A percentile compares a stretch with the other conserved stretches of the same genome.
Evolutionary conservation across 2,888 invertebrate species (phyloP).

Genomic region (Spodoptera picta): DNA sequence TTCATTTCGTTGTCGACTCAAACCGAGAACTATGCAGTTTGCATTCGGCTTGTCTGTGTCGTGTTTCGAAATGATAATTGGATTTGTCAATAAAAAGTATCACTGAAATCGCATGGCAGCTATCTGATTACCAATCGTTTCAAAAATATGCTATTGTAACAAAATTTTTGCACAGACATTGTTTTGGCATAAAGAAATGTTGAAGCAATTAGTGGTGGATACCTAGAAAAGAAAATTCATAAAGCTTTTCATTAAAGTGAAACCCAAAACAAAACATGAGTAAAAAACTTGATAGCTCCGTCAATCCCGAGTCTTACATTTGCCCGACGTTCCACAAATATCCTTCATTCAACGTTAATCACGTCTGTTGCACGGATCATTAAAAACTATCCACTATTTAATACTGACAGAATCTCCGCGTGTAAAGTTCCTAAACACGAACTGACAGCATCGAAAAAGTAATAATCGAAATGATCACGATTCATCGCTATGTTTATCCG

Average conservation of each 20-base stretch:
- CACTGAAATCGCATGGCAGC: constrained; percentile 29
- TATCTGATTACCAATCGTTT: constrained; percentile 12
- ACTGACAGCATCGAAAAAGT: constrained; percentile 70
- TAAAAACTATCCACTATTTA: constrained; percentile 61
- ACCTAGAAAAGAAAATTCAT: constrained; percentile 20
- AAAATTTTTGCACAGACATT: neutral
- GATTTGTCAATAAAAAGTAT: constrained; percentile 56
- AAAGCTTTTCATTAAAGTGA: constrained; percentile 40
- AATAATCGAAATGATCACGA: constrained; percentile 70
- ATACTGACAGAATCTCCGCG: constrained; percentile 60
- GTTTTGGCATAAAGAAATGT: constrained; percentile 6
- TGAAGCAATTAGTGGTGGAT: constrained; percentile 8
- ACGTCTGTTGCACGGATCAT: constrained; percentile 58
- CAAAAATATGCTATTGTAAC: neutral
- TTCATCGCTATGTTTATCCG: constrained; percentile 67
- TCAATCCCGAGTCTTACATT: constrained; percentile 44
- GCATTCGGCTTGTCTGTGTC: constrained; percentile 70
- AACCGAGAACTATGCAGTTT: constrained; percentile 68
- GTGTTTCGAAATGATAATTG: constrained; percentile 60
- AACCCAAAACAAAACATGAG: constrained; percentile 24
- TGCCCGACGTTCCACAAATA: constrained; percentile 40
- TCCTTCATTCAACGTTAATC: constrained; percentile 53
- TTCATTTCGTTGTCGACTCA: constrained; percentile 80
- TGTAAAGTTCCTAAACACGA: constrained; percentile 58
- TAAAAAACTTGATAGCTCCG: constrained; percentile 31